A percentile compares a stretch with the other conserved stretches of the same genome.
These are phyloP conservation scores for Margarornis squamiger DNA, from an alignment of 2,797 vertebrate species.

Conservation along the genomic window DNA sequence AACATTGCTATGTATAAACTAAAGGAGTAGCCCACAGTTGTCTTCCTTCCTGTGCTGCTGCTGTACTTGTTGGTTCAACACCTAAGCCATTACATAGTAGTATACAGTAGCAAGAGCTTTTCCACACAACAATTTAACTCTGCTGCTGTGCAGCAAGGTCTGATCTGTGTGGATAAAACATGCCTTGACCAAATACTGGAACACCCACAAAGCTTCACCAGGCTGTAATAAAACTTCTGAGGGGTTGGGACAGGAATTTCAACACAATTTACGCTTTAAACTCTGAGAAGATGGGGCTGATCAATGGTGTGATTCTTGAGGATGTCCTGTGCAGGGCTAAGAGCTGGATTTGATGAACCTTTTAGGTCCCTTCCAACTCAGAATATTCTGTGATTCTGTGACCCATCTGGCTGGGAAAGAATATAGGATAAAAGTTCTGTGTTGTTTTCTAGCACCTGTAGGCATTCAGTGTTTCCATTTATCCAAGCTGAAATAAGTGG, in stretches of 20 bases:
- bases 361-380: neutral
- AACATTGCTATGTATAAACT: neutral
- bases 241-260: neutral
- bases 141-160: neutral
- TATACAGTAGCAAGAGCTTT: neutral
- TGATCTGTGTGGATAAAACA: neutral
- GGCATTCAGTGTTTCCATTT: neutral
- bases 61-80: neutral
- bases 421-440: neutral
- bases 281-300: neutral
- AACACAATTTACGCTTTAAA: neutral
- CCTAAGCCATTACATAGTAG: neutral
- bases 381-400: neutral
- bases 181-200: neutral
- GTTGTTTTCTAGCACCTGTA: neutral
- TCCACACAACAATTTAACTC: neutral
- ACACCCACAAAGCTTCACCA: neutral
- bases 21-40: neutral
- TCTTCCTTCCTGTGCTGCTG: neutral
- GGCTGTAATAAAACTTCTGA: neutral
- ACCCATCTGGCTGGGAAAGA: neutral
- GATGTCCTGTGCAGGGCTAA: neutral
- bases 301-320: neutral
- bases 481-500: neutral
- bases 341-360: neutral